Base-by-base conservation (phyloP, 2,797 vertebrate species). In the Staurois parvus region DNA sequence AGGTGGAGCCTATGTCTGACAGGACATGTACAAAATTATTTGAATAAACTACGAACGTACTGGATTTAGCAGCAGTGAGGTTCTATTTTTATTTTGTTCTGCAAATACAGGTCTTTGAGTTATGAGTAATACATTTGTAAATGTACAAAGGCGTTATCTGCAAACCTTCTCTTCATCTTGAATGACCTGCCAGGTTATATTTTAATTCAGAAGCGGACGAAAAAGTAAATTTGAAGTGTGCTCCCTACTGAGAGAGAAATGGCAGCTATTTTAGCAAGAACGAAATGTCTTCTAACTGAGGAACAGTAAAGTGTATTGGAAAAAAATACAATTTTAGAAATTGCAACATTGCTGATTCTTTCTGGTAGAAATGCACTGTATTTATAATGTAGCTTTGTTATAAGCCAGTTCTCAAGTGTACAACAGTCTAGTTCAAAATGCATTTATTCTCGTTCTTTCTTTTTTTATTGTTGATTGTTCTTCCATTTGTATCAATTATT, bases 161-260 rank as follows among this genome's bases (percentile, higher is more conserved):
- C 52, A 59, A 24, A 2, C 5, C 6, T 59, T 59, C 52, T 59
- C 26, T 64, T 64, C 15, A 64, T 64, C n/a, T 66, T 26, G 64
- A 66, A 29, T 66, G 64, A 66, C 64, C 64, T 42, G 67, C 28
- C 13, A 69, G 21, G 7, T 80, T 80, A 37, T 66, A 34, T 79
- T 11, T n/a, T 12, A 29, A 10, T 70, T 80, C 67, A 69, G 67
- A 69, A 69, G 34, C 48, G 17, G 42, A n/a, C 17, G 15, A 19
- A 52, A 52, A 52, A 52, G 48, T 52, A 52, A 52, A 26, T 76
- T 15, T 76, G 15, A 76, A 70, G 75, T 56, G 37, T 84, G 82
- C 68, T 52, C 74, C 82, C 74, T 28, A 67, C 81, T 68, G 81
- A 68, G 82, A 76, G 29, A 59, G 81, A 84, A 84, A 84, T 77